These are phyloP conservation scores for Apodemus sylvaticus DNA, from an alignment of 2,113 vertebrate species.

Conservation along the genomic window DNA sequence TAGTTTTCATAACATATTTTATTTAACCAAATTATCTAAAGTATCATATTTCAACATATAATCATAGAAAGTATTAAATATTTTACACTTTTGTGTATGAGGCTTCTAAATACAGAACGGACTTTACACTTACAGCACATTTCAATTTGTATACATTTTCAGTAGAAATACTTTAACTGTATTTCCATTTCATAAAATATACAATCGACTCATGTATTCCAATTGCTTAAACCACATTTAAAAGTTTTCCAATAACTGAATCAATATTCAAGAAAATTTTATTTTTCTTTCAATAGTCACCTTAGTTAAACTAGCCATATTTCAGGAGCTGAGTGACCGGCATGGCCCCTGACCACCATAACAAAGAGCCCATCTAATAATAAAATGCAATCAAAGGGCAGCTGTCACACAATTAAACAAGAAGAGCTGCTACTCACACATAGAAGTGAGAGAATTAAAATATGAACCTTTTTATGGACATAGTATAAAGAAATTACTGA, in stretches of 20 bases:
- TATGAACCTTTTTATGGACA: constrained; percentile 11
- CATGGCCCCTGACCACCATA: neutral
- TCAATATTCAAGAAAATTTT: neutral
- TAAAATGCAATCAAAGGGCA: neutral
- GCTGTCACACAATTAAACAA: constrained; percentile 23
- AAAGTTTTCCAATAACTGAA: constrained; percentile 35
- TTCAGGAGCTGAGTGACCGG: neutral
- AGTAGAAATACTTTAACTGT: constrained; percentile 44
- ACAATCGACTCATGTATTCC: constrained; percentile 35
- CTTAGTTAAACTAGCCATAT: neutral
- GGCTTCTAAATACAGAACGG: constrained; percentile 41
- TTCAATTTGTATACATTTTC: constrained; percentile 49
- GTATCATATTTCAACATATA: constrained; percentile 52
- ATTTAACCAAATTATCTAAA: constrained; percentile 61
- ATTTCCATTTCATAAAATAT: constrained; percentile 53
- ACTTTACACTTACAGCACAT: constrained; percentile 44
- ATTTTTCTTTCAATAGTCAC: constrained; percentile 45
- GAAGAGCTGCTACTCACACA: constrained; percentile 37
- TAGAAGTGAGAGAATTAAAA: constrained; percentile 17
- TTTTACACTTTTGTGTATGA: constrained; percentile 50
- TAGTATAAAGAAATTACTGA: constrained; percentile 44
- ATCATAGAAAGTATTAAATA: constrained; percentile 50
- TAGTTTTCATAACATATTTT: constrained; percentile 65
- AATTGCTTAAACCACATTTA: constrained; percentile 44
- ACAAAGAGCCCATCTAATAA: constrained; percentile 29